Evolutionary conservation across 2,113 vertebrate species (phyloP).

Genomic region (Poecile atricapillus): DNA sequence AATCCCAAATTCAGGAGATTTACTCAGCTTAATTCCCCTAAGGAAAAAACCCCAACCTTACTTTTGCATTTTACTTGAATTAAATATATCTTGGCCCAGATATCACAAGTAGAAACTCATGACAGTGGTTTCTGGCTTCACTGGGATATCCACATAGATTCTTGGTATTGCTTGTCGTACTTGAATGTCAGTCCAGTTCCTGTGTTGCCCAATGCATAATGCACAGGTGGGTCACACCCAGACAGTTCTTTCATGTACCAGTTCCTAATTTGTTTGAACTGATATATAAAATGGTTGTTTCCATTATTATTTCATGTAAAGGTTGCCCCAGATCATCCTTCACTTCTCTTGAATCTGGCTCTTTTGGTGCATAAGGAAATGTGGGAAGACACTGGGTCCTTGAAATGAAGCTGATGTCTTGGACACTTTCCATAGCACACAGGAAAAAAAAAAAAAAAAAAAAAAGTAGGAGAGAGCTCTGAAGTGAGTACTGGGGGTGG

Average conservation of each 20-base stretch:
- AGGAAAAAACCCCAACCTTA: rapidly evolving
- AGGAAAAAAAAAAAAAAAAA: not conserved
- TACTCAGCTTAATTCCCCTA: not conserved
- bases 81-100: not conserved
- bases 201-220: not conserved
- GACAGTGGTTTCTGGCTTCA: not conserved
- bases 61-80: not conserved
- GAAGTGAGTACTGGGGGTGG: not conserved
- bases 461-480: not conserved
- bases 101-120: not conserved
- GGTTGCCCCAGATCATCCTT: not conserved
- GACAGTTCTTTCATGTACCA: not conserved
- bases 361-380: not conserved
- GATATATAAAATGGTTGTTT: not conserved
- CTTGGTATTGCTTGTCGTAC: not conserved
- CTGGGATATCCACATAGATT: not conserved
- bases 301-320: not conserved
- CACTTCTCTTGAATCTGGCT: not conserved
- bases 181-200: not conserved
- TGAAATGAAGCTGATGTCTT: not conserved
- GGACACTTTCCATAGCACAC: not conserved
- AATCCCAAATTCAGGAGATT: not conserved
- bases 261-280: not conserved
- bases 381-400: not conserved
- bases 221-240: not conserved